phyloP scores from a whole-genome alignment of 2,797 vertebrate genomes.

The Cynopterus sphinx region DNA sequence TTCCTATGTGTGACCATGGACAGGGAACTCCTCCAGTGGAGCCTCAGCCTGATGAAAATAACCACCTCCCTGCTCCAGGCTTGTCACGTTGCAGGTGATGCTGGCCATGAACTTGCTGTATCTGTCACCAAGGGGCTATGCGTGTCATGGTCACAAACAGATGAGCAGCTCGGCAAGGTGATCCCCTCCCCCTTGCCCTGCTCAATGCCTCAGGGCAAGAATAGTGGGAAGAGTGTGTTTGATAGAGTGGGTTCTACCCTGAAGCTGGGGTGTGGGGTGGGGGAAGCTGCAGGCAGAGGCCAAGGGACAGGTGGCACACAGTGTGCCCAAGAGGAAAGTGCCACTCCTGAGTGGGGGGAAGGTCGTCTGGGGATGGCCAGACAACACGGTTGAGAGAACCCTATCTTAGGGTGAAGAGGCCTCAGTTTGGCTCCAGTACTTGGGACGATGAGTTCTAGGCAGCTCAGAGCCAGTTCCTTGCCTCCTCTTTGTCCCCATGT shows the following conservation, averaged over 20 bases:
- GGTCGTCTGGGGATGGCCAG: neutral
- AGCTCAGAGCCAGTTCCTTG: neutral
- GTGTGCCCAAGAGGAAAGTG: neutral
- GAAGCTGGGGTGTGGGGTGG: accelerated
- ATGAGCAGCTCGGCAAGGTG: neutral
- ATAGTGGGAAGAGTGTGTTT: neutral
- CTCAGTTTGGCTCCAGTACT: too few relatives aligned
- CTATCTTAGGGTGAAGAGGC: neutral
- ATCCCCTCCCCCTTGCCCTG: neutral
- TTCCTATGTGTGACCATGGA: neutral
- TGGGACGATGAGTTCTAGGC: neutral
- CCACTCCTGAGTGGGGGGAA: accelerated
- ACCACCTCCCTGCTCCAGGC: neutral
- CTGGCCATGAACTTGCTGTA: accelerated
- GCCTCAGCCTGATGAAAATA: neutral
- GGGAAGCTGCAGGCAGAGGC: neutral
- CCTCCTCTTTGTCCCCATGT: neutral
- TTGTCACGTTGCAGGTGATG: neutral
- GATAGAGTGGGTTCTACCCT: too few relatives aligned
- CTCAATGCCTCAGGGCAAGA: neutral
- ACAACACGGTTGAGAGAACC: accelerated
- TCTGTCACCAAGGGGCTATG: neutral
- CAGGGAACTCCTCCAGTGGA: accelerated
- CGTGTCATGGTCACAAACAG: too few relatives aligned
- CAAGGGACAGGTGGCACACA: neutral